A percentile compares a stretch with the other conserved stretches of the same genome.
phyloP scores from a whole-genome alignment of 2,888 invertebrate species.

The Spicauda simplicius region DNA sequence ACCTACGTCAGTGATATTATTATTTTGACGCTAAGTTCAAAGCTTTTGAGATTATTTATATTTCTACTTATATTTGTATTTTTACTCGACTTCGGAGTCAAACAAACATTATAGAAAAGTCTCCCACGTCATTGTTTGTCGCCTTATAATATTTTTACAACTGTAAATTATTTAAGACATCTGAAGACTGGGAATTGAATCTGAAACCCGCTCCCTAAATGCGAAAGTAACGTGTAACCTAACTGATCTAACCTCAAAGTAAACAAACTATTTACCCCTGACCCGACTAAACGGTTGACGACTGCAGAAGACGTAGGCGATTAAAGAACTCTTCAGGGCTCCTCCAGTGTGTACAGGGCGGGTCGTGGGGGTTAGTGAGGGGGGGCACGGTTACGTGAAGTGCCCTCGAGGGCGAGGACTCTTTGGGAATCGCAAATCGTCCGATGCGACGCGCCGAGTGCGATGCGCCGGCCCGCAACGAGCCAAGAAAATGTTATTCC shows the following conservation, averaged over 20 bases:
- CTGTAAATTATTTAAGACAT: too few relatives aligned
- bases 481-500: constrained; percentile 38
- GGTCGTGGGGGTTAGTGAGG: constrained; percentile 1
- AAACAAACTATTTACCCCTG: constrained; percentile 22
- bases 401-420: constrained; percentile 65
- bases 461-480: constrained; percentile 42
- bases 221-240: not conserved
- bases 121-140: too few relatives aligned
- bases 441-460: constrained; percentile 42
- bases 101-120: too few relatives aligned
- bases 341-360: constrained; percentile 27
- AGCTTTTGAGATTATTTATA: too few relatives aligned
- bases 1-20: too few relatives aligned
- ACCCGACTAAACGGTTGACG: constrained; percentile 32
- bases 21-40: too few relatives aligned
- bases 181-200: too few relatives aligned
- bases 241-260: not conserved
- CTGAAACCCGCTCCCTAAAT: too few relatives aligned
- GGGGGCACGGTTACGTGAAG: constrained; percentile 63
- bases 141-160: too few relatives aligned
- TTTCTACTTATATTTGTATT: too few relatives aligned
- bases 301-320: constrained; percentile 39
- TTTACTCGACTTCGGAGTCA: too few relatives aligned
- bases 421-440: constrained; percentile 57
- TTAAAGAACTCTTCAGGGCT: constrained; percentile 40